Evolutionary conservation across 2,113 vertebrate genomes (phyloP).

Genomic region (Electrona antarctica): DNA sequence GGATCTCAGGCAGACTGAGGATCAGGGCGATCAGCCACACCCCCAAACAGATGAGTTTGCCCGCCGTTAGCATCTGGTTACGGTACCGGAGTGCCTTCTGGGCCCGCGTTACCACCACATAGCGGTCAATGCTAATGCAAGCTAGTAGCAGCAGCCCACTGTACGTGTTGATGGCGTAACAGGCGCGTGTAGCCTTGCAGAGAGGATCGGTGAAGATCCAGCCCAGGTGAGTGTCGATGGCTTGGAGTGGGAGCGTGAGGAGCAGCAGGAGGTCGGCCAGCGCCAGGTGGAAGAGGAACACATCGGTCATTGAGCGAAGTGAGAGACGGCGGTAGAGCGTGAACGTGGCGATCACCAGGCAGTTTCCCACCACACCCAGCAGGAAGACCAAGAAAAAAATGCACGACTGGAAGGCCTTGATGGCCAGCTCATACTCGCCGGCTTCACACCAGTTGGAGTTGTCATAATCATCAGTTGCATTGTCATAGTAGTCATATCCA

Average conservation of each 20-base stretch:
- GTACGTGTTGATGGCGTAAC: constrained; percentile 88
- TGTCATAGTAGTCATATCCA: neutral
- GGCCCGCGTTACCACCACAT: constrained; percentile 83
- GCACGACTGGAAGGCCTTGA: constrained; percentile 79
- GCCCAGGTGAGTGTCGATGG: constrained; percentile 54
- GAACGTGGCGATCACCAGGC: constrained; percentile 89
- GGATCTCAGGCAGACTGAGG: constrained; percentile 85
- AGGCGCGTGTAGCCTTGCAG: constrained; percentile 79
- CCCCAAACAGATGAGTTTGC: constrained; percentile 57
- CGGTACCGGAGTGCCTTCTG: constrained; percentile 65
- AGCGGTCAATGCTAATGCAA: constrained; percentile 91
- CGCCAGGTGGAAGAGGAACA: constrained; percentile 89
- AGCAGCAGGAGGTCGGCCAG: constrained; percentile 89
- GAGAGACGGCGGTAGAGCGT: constrained; percentile 69
- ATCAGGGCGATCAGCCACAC: constrained; percentile 81
- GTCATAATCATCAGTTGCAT: neutral
- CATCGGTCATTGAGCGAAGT: constrained; percentile 81
- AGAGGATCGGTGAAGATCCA: constrained; percentile 74
- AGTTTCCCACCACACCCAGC: constrained; percentile 84
- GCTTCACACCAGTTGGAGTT: constrained; percentile 77
- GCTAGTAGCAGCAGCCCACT: constrained; percentile 90
- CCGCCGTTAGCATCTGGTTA: constrained; percentile 40
- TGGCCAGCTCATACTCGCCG: constrained; percentile 59
- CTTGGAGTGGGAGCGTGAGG: constrained; percentile 83
- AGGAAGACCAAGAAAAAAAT: constrained; percentile 80